These are phyloP conservation scores for Crotophaga sulcirostris DNA, from an alignment of 2,113 vertebrate genomes.

Conservation along the genomic window DNA sequence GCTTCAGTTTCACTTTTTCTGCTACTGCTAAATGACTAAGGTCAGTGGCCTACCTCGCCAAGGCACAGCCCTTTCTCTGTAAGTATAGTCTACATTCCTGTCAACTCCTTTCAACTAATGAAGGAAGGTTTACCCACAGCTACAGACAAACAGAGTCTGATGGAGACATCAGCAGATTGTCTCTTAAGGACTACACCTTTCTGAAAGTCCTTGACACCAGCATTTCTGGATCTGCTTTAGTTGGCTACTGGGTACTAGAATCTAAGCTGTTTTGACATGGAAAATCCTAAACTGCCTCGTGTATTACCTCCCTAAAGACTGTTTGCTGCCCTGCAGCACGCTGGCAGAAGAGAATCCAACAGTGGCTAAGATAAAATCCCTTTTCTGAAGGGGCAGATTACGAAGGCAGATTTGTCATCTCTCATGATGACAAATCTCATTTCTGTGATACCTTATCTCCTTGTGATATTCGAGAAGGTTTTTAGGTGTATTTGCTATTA, in stretches of 20 bases:
- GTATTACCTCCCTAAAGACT: neutral
- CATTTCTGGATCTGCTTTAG: neutral
- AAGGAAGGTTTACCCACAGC: neutral
- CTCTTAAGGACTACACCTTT: neutral
- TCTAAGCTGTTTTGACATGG: neutral
- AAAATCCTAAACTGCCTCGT: neutral
- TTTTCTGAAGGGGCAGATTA: neutral
- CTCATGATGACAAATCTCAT: neutral
- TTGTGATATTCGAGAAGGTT: neutral
- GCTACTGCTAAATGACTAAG: neutral
- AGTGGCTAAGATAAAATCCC: neutral
- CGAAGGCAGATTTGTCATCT: neutral
- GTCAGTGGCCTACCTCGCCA: neutral
- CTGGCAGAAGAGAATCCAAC: neutral
- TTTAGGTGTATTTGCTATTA: neutral
- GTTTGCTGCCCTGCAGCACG: neutral
- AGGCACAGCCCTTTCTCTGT: accelerated
- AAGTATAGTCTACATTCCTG: neutral
- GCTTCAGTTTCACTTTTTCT: neutral
- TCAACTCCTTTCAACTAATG: neutral
- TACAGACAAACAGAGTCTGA: neutral
- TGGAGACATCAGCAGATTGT: neutral
- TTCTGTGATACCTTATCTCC: neutral
- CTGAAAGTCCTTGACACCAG: neutral
- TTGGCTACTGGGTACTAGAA: neutral